Conservation (phyloP, 2,113 vertebrate species). For the Notothenia rossii region DNA sequence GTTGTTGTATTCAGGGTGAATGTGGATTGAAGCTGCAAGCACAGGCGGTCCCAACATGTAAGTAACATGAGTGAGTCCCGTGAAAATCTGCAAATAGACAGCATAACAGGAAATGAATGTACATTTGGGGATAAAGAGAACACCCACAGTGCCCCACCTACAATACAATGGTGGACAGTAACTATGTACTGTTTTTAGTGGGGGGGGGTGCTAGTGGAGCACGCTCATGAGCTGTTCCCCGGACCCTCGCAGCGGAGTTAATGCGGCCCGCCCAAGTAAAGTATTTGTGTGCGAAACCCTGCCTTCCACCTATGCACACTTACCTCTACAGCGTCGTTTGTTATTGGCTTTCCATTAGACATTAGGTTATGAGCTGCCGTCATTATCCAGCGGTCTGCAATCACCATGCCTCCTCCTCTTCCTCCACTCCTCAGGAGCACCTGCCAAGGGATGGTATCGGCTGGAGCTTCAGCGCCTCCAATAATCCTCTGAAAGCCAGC, state of each 20-base stretch:
- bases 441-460: slow-evolving; percentile 80
- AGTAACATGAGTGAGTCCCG: slow-evolving; percentile 47
- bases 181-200: too few species aligned
- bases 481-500: slow-evolving; percentile 48
- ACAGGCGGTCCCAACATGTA: rapidly evolving
- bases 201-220: too few species aligned
- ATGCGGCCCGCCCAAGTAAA: too few species aligned
- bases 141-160: too few species aligned
- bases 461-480: slow-evolving; percentile 50
- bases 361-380: slow-evolving; percentile 75
- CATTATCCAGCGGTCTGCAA: slow-evolving; percentile 78
- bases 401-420: slow-evolving; percentile 67
- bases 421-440: not conserved
- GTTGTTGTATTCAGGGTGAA: slow-evolving; percentile 70
- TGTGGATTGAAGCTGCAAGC: slow-evolving; percentile 35
- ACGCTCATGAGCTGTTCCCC: too few species aligned
- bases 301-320: not conserved
- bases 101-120: not conserved
- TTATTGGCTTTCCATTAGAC: rapidly evolving
- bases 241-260: too few species aligned
- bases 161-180: too few species aligned
- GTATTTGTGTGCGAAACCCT: too few species aligned
- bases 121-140: too few species aligned
- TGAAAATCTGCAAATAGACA: slow-evolving; percentile 54
- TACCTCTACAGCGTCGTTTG: slow-evolving; percentile 18